Percentiles rank a stretch among this genome's conserved stretches.
Evolutionary conservation across 2,888 invertebrate genomes (phyloP).

Genomic region (Leptura quadrifasciata): DNA sequence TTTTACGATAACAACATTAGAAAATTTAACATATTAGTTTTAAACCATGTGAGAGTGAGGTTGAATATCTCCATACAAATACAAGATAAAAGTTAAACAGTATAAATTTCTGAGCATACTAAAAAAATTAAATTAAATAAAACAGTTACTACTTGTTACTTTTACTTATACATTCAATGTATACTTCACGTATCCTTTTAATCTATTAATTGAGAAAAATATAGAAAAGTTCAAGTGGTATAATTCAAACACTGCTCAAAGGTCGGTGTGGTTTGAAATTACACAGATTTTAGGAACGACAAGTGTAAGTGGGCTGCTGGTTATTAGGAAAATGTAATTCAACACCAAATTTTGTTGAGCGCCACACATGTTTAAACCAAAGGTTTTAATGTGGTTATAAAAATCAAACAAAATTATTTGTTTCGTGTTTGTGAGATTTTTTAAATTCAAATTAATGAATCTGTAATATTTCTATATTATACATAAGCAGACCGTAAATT

Average conservation of each 20-base stretch:
- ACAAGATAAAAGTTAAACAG: no score
- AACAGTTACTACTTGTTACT: no score
- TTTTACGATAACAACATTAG: no score
- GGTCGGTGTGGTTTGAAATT: constrained; percentile 33
- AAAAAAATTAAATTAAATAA: no score
- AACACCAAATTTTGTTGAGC: constrained; percentile 23
- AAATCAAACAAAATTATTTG: neutral
- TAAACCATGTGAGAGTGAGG: no score
- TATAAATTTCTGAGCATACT: no score
- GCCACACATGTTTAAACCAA: neutral
- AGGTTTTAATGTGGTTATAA: neutral
- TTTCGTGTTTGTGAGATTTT: neutral
- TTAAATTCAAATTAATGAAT: neutral
- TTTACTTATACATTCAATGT: no score
- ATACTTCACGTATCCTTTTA: no score
- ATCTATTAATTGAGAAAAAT: no score
- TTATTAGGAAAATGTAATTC: constrained; percentile 30
- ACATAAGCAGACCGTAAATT: no score
- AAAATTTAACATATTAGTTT: no score
- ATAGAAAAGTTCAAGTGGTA: neutral
- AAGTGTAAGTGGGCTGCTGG: constrained; percentile 34
- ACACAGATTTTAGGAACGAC: constrained; percentile 46
- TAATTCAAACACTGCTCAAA: neutral
- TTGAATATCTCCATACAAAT: no score
- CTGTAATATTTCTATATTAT: neutral